Percentiles rank a stretch among this genome's conserved stretches.
Conservation (phyloP, 2,888 invertebrate genomes). For the Theodoxus fluviatilis region DNA sequence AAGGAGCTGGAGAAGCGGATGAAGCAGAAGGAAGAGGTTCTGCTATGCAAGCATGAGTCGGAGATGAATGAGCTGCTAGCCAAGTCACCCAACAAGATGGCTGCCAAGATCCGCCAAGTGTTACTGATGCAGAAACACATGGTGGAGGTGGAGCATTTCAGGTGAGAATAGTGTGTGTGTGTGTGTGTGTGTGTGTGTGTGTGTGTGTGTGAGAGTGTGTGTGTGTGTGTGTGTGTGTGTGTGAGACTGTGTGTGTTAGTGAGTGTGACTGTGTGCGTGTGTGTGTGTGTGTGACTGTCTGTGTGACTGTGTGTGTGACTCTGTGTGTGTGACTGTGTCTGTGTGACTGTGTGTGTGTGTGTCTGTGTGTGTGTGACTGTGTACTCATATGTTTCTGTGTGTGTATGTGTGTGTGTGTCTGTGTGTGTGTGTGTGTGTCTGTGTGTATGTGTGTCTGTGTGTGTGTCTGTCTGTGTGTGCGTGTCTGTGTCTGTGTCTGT, state of each 20-base stretch:
- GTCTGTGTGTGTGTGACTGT: background rate
- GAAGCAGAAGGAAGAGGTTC: constrained; percentile 47
- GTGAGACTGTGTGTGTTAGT: background rate
- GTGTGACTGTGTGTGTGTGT: constrained; percentile 5
- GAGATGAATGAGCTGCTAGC: constrained; percentile 42
- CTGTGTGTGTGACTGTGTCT: constrained; percentile 4
- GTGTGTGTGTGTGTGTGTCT: constrained; percentile 4
- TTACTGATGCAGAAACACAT: constrained; percentile 57
- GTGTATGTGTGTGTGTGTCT: constrained; percentile 1
- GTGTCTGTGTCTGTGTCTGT: background rate
- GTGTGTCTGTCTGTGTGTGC: background rate
- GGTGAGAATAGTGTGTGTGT: constrained; percentile 36
- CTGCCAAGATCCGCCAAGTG: constrained; percentile 52
- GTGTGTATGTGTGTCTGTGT: background rate
- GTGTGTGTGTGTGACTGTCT: background rate
- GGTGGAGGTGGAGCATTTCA: constrained; percentile 59
- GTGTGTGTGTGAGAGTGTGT: constrained; percentile 5
- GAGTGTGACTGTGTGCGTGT: background rate
- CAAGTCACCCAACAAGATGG: constrained; percentile 43
- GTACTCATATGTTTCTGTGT: background rate
- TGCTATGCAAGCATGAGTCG: constrained; percentile 47
- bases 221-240: background rate
- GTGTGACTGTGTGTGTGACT: constrained; percentile 14
- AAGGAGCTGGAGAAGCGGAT: constrained; percentile 48
- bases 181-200: background rate